Conservation (phyloP, 1,140 invertebrate genomes). For the Nasonia giraulti region DNA sequence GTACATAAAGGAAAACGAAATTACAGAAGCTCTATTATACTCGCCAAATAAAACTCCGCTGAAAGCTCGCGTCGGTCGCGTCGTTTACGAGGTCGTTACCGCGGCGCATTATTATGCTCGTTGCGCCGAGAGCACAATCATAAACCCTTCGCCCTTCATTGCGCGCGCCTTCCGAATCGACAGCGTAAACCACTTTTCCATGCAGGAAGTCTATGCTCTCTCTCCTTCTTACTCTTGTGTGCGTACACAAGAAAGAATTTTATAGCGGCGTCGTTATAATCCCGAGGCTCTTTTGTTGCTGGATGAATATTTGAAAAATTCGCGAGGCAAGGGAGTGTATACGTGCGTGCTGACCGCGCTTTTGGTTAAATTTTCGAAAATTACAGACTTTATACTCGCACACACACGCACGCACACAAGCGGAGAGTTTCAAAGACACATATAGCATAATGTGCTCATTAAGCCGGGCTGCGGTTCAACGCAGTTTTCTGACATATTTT, state of each 20-base stretch:
- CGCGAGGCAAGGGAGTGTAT: too few species aligned
- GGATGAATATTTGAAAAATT: background rate
- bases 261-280: background rate
- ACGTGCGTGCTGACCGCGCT: too few species aligned
- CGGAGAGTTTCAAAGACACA: too few species aligned
- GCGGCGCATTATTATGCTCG: conserved; percentile 35
- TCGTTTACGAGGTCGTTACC: conserved; percentile 35
- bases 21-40: conserved; percentile 2
- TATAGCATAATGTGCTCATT: too few species aligned
- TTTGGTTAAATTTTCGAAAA: too few species aligned
- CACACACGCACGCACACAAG: too few species aligned
- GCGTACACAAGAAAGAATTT: background rate
- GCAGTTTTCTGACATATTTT: background rate
- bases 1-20: conserved; percentile 23
- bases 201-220: conserved; percentile 15
- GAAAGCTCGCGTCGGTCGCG: conserved; percentile 23
- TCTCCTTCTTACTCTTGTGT: background rate
- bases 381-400: too few species aligned
- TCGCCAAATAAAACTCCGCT: background rate
- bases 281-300: background rate
- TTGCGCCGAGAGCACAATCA: conserved; percentile 31
- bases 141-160: conserved; percentile 41
- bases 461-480: background rate
- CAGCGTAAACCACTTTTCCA: conserved; percentile 32
- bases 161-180: conserved; percentile 10